phyloP scores from a whole-genome alignment of 2,888 invertebrate species.

The Camponotus fellah region DNA sequence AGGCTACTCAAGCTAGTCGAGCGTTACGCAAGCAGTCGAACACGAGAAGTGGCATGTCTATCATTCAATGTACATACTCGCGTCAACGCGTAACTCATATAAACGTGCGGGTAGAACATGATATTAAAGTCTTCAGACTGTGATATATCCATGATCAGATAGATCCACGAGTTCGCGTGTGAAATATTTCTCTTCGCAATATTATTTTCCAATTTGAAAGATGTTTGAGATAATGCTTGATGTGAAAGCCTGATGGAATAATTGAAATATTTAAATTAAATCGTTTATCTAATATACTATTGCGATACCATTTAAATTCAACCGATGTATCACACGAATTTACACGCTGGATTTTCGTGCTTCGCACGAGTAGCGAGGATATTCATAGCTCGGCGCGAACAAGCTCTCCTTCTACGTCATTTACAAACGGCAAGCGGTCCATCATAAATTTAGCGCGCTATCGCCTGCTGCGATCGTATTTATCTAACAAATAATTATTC shows the following conservation, averaged over 20 bases:
- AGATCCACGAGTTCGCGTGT: constrained; percentile 5
- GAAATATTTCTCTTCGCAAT: constrained; percentile 10
- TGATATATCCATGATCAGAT: not conserved
- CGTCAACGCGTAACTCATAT: constrained; percentile 21
- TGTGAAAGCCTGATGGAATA: not conserved
- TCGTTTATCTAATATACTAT: not conserved
- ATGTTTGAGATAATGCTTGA: not conserved
- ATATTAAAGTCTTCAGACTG: constrained; percentile 30
- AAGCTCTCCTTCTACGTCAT: constrained; percentile 72
- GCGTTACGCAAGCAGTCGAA: constrained; percentile 67
- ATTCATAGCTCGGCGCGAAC: constrained; percentile 52
- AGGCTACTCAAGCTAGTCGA: constrained; percentile 44
- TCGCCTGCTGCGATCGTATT: constrained; percentile 82
- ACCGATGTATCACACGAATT: constrained; percentile 4
- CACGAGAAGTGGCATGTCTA: constrained; percentile 57
- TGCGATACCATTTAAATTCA: not conserved
- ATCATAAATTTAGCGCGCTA: constrained; percentile 80
- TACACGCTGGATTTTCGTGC: constrained; percentile 35
- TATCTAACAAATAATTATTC: constrained; percentile 85
- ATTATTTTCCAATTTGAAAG: not conserved
- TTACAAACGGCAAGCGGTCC: constrained; percentile 78
- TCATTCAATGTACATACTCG: constrained; percentile 37
- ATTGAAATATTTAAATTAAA: constrained; percentile 1
- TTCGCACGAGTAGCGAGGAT: constrained; percentile 25
- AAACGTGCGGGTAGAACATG: not conserved